Evolutionary conservation across 2,113 vertebrate species (phyloP), one percentile per base, ranked within the genome.

Genomic region (Ictidomys tridecemlineatus): DNA sequence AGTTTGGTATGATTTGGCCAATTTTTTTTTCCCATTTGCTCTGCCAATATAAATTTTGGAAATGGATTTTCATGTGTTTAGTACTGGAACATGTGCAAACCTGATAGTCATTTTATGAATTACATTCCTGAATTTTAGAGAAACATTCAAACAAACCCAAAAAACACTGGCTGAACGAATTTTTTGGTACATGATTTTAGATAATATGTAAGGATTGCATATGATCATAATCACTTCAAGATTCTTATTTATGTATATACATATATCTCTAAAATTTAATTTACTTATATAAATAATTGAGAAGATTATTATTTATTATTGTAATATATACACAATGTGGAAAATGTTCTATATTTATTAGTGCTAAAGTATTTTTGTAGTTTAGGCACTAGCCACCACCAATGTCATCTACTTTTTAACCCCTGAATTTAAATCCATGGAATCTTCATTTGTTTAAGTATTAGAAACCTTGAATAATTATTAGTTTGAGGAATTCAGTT

Each of bases 1-100:
- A 86, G 22, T 92, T 61, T 85, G 78, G 61, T 24, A 42, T 96
- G 32, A 92, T 86, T 80, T 69, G 89, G 10, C 5, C 24, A 94
- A 91, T 18, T 13, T 10, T 53, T 61, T 78, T 53, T 53, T 53
- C 82, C 18, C 65, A 56, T 45, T 51, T 22, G 56, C 5, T 63
- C 48, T 82, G 30, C 39, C 4, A 14, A 45, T 42, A 39, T 53
- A 70, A 22, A 78, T 82, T 80, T 89, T 85, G 5, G 9, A 67
- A 89, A 67, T 8, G 89, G 34, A 83, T 79, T 83, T 95, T 69
- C 10, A 85, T 86, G 12, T 45, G 16, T 83, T 83, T 83, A 93
- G 10, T 83, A 48, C 10, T 56, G 42, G 42, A 94, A 84, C 8
- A 61, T 78, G 28, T 53, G 4, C 24, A 74, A 88, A 56, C 6